Evolutionary conservation across 2,888 invertebrate species (phyloP), one percentile per base, ranked within the genome.

Genomic region (Phoenoteleia sp.): DNA sequence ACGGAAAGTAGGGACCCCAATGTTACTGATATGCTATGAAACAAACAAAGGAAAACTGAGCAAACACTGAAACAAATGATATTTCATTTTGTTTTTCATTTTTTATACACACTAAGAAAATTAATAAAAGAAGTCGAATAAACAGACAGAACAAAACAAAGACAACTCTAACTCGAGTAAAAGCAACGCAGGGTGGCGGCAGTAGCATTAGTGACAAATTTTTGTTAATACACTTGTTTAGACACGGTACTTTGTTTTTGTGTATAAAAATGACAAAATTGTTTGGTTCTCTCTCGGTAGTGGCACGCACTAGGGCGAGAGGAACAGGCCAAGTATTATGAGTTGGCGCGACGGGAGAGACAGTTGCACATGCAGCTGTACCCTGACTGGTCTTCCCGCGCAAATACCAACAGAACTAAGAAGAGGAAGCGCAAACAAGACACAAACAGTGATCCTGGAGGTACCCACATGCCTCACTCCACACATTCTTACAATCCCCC

Each of bases 241-340:
- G 89, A 87, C 88, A 89, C 87, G 89, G 90, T 89, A 85, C 81
- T 84, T 90, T 52, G 6, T 81, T 71, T 23, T 84, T 90, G 86
- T 89, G 86, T 88, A 89, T 79, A 67, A 72, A 79, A 79, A 90
- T 90, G 88, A 92, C 89, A 79, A 91, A 92, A 92, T 91, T 93
- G 92, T 94, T 94, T 92, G 92, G 92, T 93, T 92, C 93, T 93
- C 91, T 93, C 92, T 95, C 92, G 94, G 91, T 95, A 99, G 99
- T 99, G 99, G 99, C 99, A 99, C 96, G 98, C 99, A 95, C 97
- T 99, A 96, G 98, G 98, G 95, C 97, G 99, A 95, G 98, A 98
- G 95, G 99, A 99, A 96, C 99, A 99, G 96, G 98, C 98, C 95
- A 99, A 99, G 96, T 99, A 99, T 97, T 99, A 99, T 96, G 99